These are phyloP conservation scores for Notocelia uddmanniana DNA, from an alignment of 2,888 invertebrate species.

Conservation along the genomic window DNA sequence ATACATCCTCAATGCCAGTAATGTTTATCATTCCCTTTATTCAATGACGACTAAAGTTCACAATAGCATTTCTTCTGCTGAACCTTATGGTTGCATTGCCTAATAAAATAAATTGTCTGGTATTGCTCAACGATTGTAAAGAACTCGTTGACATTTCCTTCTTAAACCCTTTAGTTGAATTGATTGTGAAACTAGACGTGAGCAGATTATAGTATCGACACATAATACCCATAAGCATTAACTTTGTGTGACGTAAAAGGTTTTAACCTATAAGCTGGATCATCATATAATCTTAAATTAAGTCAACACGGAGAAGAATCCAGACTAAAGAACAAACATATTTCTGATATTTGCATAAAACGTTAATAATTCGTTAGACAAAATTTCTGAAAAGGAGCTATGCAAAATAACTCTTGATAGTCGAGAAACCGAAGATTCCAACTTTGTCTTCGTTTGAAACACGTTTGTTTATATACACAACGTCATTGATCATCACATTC, in stretches of 20 bases:
- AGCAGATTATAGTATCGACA: constrained; percentile 11
- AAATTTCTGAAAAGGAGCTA: not conserved
- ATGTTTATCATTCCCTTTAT: constrained; percentile 37
- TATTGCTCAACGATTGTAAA: constrained; percentile 42
- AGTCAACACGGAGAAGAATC: not conserved
- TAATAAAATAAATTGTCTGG: constrained; percentile 44
- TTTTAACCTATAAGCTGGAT: not conserved
- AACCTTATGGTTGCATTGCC: constrained; percentile 38
- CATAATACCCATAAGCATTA: not conserved
- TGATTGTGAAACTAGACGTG: constrained; percentile 34
- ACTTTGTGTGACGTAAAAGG: constrained; percentile 1
- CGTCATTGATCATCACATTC: constrained; percentile 49
- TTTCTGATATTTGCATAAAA: not conserved
- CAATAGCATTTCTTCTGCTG: constrained; percentile 30
- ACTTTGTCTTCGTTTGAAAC: constrained; percentile 10
- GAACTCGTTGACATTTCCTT: constrained; percentile 45
- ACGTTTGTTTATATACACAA: constrained; percentile 24
- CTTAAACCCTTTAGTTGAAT: constrained; percentile 36
- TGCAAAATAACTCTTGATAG: not conserved
- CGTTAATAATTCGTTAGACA: not conserved
- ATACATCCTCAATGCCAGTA: constrained; percentile 20
- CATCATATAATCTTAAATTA: not conserved
- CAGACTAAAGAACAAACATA: not conserved
- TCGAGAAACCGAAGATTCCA: not conserved
- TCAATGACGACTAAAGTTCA: constrained; percentile 22